Conservation (phyloP, 2,113 vertebrate species). For the Illadopsis cleaveri region DNA sequence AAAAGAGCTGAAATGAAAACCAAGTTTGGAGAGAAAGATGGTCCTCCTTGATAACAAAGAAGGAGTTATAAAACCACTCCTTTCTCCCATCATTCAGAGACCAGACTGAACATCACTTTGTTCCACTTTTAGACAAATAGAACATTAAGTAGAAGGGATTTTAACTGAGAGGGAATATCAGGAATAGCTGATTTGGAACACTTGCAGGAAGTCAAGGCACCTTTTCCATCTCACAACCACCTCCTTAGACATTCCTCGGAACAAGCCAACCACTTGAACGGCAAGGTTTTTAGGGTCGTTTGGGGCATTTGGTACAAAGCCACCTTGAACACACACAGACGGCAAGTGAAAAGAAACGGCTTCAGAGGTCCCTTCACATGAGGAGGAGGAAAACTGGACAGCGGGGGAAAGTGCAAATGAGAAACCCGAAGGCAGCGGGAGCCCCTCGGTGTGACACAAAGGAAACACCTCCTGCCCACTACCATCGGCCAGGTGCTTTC, state of each 20-base stretch:
- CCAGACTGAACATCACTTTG: not conserved
- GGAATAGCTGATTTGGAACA: rapidly evolving
- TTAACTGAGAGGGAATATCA: not conserved
- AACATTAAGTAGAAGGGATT: not conserved
- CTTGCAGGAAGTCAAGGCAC: not conserved
- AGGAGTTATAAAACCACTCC: not conserved
- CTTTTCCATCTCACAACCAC: not conserved
- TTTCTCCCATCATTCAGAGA: not conserved
- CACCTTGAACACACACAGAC: rapidly evolving
- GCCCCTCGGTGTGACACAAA: rapidly evolving
- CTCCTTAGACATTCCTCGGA: not conserved
- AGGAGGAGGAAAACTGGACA: rapidly evolving
- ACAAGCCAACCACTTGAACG: not conserved
- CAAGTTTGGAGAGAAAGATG: not conserved
- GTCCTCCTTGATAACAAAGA: not conserved
- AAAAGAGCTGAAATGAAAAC: not conserved
- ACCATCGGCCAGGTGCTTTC: not conserved
- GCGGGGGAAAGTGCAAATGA: rapidly evolving
- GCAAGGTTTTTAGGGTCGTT: not conserved
- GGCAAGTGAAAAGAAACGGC: not conserved
- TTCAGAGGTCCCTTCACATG: rapidly evolving
- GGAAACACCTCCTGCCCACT: rapidly evolving
- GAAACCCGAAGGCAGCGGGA: not conserved
- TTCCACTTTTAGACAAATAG: not conserved
- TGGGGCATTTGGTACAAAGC: not conserved